Base-by-base conservation (phyloP, 2,888 invertebrate genomes). In the Cheilosia scutellata region DNA sequence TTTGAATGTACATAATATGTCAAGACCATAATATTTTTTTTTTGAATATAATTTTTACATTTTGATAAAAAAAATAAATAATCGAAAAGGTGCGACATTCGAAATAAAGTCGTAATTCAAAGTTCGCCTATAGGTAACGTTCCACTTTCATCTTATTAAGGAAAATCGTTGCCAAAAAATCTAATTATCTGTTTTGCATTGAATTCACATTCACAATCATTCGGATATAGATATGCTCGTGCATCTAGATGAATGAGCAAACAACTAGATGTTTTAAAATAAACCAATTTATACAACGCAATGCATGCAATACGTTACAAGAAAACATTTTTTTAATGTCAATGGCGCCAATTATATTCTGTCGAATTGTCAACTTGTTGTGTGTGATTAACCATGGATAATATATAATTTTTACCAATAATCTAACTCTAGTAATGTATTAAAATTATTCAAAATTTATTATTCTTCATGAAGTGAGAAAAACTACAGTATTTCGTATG, bases 281-380 rank as follows among this genome's bases (percentile, higher is more conserved):
- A 86, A 80, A 72, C 42, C 51, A 62, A 66, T 83, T 78, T 71
- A 55, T 72, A 53, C 72, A 66, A 58, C 72, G 71, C 47, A 72
- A 47, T 70, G 55, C 29, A 49, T 20, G 51, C 37, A 60, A 49
- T 60, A 62, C 20, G 47, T 72, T 62, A 42, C 31, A 74, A 27
- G 27, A 33, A 58, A 37, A 11, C 11, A 27, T 63, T 71, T 57
- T 71, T 63, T 63, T 79, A 86, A 80, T 86, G 80, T 86, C 86
- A 86, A 76, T 86, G 86, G 86, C 86, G 86, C 86, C 80, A 80
- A 76, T 60, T 80, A 80, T 75, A 80, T 80, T 62, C 20, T 53
- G 31, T 68, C 42, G 65, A 37, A 29, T 55, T 70, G 25, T 58
- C 51, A 25, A 68, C 68, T 70, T 57, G 65, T 29, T 62, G 49